phyloP scores from a whole-genome alignment of 1,140 invertebrate genomes.

The Hylyphantes graminicola region DNA sequence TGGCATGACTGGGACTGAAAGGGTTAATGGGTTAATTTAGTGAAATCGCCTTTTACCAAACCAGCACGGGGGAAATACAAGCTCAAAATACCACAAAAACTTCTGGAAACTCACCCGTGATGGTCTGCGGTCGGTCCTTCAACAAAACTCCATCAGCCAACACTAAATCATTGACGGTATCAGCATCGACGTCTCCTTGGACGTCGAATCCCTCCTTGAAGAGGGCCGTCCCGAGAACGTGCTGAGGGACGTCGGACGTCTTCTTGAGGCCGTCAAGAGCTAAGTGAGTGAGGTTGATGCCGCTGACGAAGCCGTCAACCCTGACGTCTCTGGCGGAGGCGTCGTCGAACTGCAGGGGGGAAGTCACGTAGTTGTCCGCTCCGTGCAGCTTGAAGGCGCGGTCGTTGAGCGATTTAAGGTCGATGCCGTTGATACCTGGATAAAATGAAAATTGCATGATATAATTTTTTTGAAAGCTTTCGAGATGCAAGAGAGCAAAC shows the following conservation, averaged over 20 bases:
- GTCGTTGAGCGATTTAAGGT: slow-evolving; percentile 15
- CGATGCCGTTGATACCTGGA: slow-evolving; percentile 4
- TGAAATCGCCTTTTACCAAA: neutral
- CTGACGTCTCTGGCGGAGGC: slow-evolving; percentile 6
- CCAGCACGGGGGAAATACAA: neutral
- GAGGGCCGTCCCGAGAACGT: slow-evolving; percentile 4
- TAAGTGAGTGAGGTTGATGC: slow-evolving; percentile 42
- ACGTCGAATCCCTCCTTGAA: slow-evolving; percentile 47
- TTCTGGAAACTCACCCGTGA: slow-evolving; percentile 17
- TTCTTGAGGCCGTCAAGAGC: slow-evolving; percentile 37
- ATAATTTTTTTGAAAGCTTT: too few species aligned
- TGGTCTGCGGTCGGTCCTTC: slow-evolving; percentile 9
- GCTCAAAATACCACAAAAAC: neutral
- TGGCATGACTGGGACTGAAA: too few species aligned
- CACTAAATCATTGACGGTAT: slow-evolving; percentile 25
- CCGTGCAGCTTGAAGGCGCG: slow-evolving; percentile 28
- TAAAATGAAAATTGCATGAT: too few species aligned
- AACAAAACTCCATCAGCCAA: slow-evolving; percentile 16
- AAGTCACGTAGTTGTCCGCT: neutral
- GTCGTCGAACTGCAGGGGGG: slow-evolving; percentile 16
- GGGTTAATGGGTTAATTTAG: neutral
- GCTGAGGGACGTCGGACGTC: neutral
- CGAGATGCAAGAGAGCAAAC: too few species aligned
- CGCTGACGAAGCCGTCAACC: slow-evolving; percentile 32
- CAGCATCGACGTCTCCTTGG: slow-evolving; percentile 33